These are phyloP conservation scores for Sardinella longiceps DNA, from an alignment of 2,797 vertebrate genomes.

Conservation along the genomic window DNA sequence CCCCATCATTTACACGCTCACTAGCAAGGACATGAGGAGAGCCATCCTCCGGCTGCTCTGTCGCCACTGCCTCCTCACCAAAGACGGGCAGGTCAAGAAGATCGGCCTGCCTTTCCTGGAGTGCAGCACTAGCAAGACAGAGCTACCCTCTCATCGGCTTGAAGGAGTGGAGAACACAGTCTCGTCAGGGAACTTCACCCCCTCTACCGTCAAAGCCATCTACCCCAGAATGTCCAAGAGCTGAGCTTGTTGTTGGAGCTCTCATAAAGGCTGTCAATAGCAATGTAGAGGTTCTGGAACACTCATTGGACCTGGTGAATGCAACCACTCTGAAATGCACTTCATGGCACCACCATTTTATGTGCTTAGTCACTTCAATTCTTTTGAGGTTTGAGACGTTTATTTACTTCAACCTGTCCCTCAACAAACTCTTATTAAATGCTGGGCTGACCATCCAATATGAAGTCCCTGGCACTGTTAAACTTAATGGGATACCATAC, in stretches of 20 bases:
- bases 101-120: constrained; percentile 80
- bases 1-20: constrained; percentile 91
- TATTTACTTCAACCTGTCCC: neutral
- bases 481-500: neutral
- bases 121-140: constrained; percentile 81
- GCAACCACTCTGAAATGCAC: constrained; percentile 20
- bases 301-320: neutral
- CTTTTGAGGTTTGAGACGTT: neutral
- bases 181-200: constrained; percentile 77
- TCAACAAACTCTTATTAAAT: neutral
- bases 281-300: constrained; percentile 1
- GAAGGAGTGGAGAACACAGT: constrained; percentile 79
- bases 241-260: constrained; percentile 55
- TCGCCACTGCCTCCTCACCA: constrained; percentile 71
- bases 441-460: neutral
- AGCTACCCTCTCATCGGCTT: constrained; percentile 76
- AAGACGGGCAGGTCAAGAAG: constrained; percentile 75
- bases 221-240: constrained; percentile 69
- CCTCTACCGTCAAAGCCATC: constrained; percentile 72
- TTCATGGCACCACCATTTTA: neutral
- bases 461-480: neutral
- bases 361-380: neutral
- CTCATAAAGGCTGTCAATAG: neutral
- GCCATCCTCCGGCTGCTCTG: constrained; percentile 83
- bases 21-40: constrained; percentile 85